phyloP scores from a whole-genome alignment of 2,113 vertebrate genomes.

The Sylvia atricapilla region DNA sequence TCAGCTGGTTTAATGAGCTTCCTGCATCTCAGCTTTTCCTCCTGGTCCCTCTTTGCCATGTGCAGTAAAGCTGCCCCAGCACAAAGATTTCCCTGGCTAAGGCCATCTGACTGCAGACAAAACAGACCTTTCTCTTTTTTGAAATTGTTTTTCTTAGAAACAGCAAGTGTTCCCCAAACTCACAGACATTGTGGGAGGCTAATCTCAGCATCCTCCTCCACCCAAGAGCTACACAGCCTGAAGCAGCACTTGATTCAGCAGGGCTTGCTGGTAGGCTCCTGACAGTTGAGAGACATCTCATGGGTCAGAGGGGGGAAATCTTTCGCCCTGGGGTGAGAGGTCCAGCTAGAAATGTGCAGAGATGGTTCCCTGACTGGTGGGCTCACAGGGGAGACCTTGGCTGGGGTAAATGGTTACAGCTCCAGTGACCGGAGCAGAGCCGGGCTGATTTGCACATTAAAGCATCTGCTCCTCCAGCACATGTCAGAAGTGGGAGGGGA shows the following conservation, averaged over 20 bases:
- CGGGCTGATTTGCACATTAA: neutral
- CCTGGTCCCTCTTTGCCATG: neutral
- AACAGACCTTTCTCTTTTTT: neutral
- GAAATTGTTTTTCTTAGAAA: neutral
- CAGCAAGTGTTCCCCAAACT: neutral
- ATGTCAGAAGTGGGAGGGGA: neutral
- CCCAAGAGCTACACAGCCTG: neutral
- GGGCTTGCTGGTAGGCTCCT: neutral
- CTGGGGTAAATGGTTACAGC: neutral
- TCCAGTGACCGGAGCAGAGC: neutral
- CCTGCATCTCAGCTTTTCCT: neutral
- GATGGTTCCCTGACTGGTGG: neutral
- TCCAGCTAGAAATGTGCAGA: neutral
- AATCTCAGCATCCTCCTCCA: neutral
- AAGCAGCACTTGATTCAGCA: neutral
- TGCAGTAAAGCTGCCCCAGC: neutral
- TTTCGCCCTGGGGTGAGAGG: neutral
- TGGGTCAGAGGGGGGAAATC: neutral
- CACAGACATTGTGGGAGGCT: neutral
- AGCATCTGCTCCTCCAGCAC: neutral
- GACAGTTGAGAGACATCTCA: neutral
- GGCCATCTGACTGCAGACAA: neutral
- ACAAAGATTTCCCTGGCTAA: neutral
- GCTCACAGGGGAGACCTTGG: neutral
- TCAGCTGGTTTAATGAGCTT: rapidly evolving